Evolutionary conservation across 2,113 vertebrate genomes (phyloP), one percentile per base, ranked within the genome.

Genomic region (Pimephales promelas): DNA sequence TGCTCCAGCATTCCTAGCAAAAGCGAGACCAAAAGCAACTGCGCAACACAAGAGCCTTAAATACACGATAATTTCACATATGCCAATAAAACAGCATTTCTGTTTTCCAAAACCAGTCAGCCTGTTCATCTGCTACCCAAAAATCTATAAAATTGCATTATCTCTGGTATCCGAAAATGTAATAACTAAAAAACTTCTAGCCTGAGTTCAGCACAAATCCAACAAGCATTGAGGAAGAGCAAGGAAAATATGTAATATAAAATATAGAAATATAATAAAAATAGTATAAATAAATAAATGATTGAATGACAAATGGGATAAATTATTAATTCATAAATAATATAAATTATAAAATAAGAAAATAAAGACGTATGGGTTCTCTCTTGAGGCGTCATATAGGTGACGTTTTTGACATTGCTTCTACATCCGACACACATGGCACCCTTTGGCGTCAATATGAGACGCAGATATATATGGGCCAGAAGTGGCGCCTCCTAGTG

Each of bases 11-110:
- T 64, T 66, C 43, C 40, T 79, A 62, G 18, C 34, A 45, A 62
- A 59, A 43, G n/a, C 34, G 34, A 43, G 36, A 78, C 40, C 14
- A 78, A 56, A 78, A 61, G n/a, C 5, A n/a, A 24, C 54, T 78
- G 31, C 24, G 52, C 52, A n/a, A 22, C 72, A 74, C 14, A 75
- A 43, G 22, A 24, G 11, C 74, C 22, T 57, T 13, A 40, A 57
- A 43, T 43, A 61, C 34, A 43, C 22, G 11, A 72, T 24, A 45
- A 72, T 52, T 54, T 74, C 16, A 31, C 10, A 4, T 22, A 43
- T 59, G 75, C 54, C 75, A 26, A 57, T 31, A 14, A 54, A 34
- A 22, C n/a, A 71, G 11, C 36, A 26, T 26, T 20, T 68, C 64
- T 68, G 26, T 5, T 28, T 14, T 26, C 59, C 11, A 61, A 61